A percentile compares a stretch with the other conserved stretches of the same genome.
phyloP scores from a whole-genome alignment of 2,888 invertebrate species.

The Steromphala cineraria region DNA sequence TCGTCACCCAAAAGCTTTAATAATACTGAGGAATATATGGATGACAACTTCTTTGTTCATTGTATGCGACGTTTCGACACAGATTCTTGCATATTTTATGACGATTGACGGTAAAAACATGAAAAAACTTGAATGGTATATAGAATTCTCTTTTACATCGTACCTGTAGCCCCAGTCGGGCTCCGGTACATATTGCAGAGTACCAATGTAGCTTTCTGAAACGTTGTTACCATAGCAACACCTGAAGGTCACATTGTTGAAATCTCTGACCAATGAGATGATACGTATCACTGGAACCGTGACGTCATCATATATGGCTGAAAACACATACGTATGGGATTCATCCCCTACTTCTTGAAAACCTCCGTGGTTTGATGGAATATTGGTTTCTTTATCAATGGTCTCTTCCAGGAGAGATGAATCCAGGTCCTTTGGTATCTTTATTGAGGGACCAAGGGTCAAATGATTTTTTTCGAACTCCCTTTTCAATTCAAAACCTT shows the following conservation, averaged over 20 bases:
- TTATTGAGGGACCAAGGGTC: too few species aligned
- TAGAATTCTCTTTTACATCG: neutral
- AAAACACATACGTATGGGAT: neutral
- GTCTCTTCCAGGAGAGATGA: too few species aligned
- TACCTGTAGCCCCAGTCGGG: constrained; percentile 4
- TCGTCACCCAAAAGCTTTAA: too few species aligned
- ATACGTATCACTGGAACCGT: neutral
- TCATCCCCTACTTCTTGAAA: neutral
- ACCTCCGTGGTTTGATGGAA: neutral
- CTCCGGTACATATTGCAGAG: neutral
- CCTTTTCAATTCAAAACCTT: too few species aligned
- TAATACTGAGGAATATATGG: too few species aligned
- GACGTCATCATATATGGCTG: constrained; percentile 6
- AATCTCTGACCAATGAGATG: neutral
- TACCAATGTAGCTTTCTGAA: neutral
- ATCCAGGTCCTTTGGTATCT: too few species aligned
- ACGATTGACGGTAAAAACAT: too few species aligned
- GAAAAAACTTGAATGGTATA: too few species aligned
- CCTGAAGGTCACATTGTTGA: neutral
- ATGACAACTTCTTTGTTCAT: too few species aligned
- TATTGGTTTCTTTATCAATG: neutral
- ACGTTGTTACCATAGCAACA: neutral
- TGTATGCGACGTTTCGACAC: too few species aligned
- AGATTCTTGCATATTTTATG: too few species aligned
- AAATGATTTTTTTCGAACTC: too few species aligned